These are phyloP conservation scores for Cerceris rybyensis DNA, from an alignment of 2,888 invertebrate genomes.

Conservation along the genomic window DNA sequence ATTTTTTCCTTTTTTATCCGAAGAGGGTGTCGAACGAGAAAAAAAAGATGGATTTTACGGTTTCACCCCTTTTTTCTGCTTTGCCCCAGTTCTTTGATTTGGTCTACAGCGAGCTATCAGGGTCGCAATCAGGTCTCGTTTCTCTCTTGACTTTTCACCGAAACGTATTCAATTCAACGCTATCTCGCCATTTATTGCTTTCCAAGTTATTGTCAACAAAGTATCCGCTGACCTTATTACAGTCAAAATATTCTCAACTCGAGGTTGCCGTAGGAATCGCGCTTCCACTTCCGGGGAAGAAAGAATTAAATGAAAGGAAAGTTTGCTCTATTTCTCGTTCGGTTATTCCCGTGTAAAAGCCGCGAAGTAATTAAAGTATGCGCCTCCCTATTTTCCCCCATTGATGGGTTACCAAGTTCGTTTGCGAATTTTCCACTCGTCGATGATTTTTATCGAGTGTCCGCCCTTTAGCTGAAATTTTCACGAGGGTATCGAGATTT, in stretches of 20 bases:
- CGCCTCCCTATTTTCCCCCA: conserved; percentile 36
- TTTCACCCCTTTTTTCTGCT: conserved; percentile 5
- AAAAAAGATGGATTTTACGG: not conserved
- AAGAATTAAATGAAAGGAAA: conserved; percentile 50
- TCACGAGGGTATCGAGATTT: no score
- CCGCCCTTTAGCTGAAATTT: no score
- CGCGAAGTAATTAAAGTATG: conserved; percentile 46
- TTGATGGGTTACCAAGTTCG: no score
- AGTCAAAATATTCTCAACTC: conserved; percentile 26
- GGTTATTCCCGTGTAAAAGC: conserved; percentile 28
- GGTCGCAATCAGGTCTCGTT: conserved; percentile 12
- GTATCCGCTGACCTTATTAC: conserved; percentile 56
- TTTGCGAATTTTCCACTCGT: no score
- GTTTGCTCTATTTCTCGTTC: conserved; percentile 34
- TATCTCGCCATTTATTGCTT: conserved; percentile 54
- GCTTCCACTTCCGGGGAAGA: conserved; percentile 19
- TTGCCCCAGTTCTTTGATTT: conserved; percentile 56
- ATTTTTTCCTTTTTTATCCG: not conserved
- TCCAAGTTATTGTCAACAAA: conserved; percentile 53
- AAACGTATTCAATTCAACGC: conserved; percentile 49
- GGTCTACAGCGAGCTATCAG: conserved; percentile 20
- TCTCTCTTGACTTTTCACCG: conserved; percentile 27
- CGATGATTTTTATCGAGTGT: no score
- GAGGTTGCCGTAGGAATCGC: not conserved
- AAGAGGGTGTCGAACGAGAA: no score